A percentile compares a stretch with the other conserved stretches of the same genome.
Evolutionary conservation across 2,797 vertebrate species (phyloP).

Genomic region (Leptodactylus fallax): DNA sequence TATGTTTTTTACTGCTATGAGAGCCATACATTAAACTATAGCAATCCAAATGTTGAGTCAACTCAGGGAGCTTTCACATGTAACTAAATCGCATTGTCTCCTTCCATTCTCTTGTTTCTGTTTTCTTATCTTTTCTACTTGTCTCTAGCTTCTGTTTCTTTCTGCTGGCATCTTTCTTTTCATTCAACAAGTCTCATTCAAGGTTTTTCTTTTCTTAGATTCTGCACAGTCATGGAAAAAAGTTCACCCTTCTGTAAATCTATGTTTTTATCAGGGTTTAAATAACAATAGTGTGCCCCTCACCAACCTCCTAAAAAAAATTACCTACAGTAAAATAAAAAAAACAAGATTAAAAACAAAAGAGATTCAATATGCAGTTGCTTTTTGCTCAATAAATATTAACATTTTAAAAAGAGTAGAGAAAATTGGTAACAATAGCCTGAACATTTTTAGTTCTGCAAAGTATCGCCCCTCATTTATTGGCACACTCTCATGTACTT

Average conservation of each 20-base stretch:
- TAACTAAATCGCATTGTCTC: constrained; percentile 47
- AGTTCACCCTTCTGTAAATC: neutral
- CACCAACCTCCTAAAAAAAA: too few species aligned
- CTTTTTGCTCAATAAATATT: too few species aligned
- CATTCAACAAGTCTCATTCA: constrained; percentile 34
- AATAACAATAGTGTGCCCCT: too few species aligned
- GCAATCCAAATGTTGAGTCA: constrained; percentile 10
- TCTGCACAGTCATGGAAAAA: neutral
- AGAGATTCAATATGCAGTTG: too few species aligned
- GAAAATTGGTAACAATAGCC: too few species aligned
- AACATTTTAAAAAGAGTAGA: too few species aligned
- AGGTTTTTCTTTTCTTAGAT: constrained; percentile 15
- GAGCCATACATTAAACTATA: neutral
- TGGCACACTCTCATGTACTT: too few species aligned
- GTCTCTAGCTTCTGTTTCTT: constrained; percentile 53
- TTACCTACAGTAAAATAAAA: too few species aligned
- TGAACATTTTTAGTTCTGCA: too few species aligned
- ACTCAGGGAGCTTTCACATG: constrained; percentile 28
- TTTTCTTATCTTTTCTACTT: constrained; percentile 52
- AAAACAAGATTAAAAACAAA: too few species aligned
- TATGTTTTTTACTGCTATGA: neutral
- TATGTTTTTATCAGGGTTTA: neutral
- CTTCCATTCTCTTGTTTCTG: constrained; percentile 57
- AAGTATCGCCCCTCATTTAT: too few species aligned
- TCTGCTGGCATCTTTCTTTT: constrained; percentile 47